Evolutionary conservation across 2,888 invertebrate genomes (phyloP).

Genomic region (Eupeodes luniger): DNA sequence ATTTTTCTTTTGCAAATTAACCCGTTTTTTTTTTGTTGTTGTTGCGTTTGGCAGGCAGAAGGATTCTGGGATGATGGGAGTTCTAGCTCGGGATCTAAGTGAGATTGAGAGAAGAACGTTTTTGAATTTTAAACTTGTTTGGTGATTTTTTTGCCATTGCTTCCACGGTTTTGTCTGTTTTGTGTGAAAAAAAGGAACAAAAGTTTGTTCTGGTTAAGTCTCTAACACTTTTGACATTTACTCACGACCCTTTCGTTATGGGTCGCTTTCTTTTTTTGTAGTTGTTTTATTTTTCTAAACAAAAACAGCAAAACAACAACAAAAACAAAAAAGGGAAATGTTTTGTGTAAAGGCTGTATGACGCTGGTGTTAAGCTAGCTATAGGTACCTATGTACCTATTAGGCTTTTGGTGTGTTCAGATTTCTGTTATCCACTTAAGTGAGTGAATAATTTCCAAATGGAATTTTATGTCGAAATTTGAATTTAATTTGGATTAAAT

Average conservation of each 20-base stretch:
- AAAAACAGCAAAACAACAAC: neutral
- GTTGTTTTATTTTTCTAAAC: constrained; percentile 11
- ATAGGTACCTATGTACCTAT: neutral
- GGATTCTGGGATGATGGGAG: neutral
- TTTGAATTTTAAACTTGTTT: constrained; percentile 66
- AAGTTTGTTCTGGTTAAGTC: constrained; percentile 57
- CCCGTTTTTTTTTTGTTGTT: constrained; percentile 26
- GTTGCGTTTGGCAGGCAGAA: neutral
- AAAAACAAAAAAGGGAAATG: neutral
- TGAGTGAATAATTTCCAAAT: constrained; percentile 70
- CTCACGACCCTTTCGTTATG: constrained; percentile 6
- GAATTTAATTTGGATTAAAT: constrained; percentile 57
- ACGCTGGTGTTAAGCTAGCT: neutral
- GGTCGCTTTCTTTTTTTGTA: constrained; percentile 1
- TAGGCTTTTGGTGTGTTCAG: constrained; percentile 39
- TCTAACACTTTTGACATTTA: constrained; percentile 56
- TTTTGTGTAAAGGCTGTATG: neutral
- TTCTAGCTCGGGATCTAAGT: neutral
- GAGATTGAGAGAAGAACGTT: constrained; percentile 15
- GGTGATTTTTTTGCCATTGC: constrained; percentile 25
- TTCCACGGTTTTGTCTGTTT: constrained; percentile 19
- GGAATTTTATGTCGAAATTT: constrained; percentile 65
- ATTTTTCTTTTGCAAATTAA: constrained; percentile 72
- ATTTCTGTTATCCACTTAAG: constrained; percentile 72
- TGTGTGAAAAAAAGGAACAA: constrained; percentile 25